Base-by-base conservation (phyloP, 1,140 invertebrate species). In the Eubasilissa regina region DNA sequence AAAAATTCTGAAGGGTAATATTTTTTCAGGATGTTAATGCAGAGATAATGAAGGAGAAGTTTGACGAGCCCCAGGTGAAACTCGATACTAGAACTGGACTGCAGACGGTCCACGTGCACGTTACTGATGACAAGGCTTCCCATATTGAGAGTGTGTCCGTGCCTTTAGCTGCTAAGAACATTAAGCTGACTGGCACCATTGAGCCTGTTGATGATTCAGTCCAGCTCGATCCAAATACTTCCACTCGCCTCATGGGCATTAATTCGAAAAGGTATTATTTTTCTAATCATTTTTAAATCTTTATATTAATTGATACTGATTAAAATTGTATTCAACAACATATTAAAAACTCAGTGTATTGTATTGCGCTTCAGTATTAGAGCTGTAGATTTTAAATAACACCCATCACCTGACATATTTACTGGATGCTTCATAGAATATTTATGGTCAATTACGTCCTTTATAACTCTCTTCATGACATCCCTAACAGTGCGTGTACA, bases 121-220 rank as follows among this genome's bases (percentile, higher is more conserved):
- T 53, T 8, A 13, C 17, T 1, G 68, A 53, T 72, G 68, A 72
- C 10, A 53, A 72, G 21, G 48, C 68, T 8, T 68, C 35, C 44
- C 64, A 62, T 9, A 35, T 21, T 8, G 64, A 68, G 64, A 47
- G 35, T 15, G 48, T 72, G 17, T 72, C 45, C 4, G 68, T 72
- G 17, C 68, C 68, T 8, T 17, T 72, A 10, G 68, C 68, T 13
- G 68, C 68, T 21, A 51, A 53, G 19, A 73, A 73, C n/a, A 15
- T 73, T 6, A 64, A 64, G 13, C 60, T 64, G 25, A 64, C 60
- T 35, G 25, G 25, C 25, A 3, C 25, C 55, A 58, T 19, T 15
- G 15, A 58, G 17, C 13, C 17, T 11, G 10, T 15, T 19, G 55
- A 58, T 8, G 55, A 58, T 35, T 6, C 25, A 15, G 55, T 56